Evolutionary conservation across 2,113 vertebrate genomes (phyloP), one percentile per base, ranked within the genome.

Genomic region (Columbina picui): DNA sequence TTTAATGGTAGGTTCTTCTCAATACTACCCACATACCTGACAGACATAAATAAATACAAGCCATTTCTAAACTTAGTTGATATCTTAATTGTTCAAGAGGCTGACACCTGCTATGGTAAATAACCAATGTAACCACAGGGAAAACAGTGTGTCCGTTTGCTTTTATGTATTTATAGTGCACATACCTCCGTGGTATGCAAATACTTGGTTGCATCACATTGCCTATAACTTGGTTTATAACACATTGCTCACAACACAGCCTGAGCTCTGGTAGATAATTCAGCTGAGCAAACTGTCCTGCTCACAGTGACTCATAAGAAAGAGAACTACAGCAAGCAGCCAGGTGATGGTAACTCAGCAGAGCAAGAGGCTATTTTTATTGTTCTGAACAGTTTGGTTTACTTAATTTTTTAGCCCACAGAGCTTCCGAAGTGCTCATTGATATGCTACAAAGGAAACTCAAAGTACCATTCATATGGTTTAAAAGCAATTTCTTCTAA

Each of bases 91-190:
- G 26, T 61, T 93, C 63, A 53, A 71, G 84, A 89, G 61, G 49
- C 52, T 90, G 93, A 80, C 84, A 94, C 50, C 69, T 77, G 65
- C 70, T 77, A 39, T 17, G 89, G 87, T 74, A 90, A 93, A 91
- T 73, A 92, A 59, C 64, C 32, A 70, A 12, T 2, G 25, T 84
- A 71, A 69, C 82, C 95, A 71, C 70, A 86, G 88, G n/a, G n/a
- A 86, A 96, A 96, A 68, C 45, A 80, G 21, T 0, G 0, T 52
- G 64, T 67, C 84, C 87, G 27, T 89, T 90, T 95, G 74, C 59
- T 64, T 81, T 95, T 59, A 74, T 61, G 43, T 95, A 68, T 82
- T 87, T 95, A 88, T 60, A 89, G 61, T 88, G 50, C 76, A 93
- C 61, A 49, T 60, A 75, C 34, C 78, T 71, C 53, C 39, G 70